phyloP scores from a whole-genome alignment of 2,113 vertebrate species.

The Nanorana parkeri region DNA sequence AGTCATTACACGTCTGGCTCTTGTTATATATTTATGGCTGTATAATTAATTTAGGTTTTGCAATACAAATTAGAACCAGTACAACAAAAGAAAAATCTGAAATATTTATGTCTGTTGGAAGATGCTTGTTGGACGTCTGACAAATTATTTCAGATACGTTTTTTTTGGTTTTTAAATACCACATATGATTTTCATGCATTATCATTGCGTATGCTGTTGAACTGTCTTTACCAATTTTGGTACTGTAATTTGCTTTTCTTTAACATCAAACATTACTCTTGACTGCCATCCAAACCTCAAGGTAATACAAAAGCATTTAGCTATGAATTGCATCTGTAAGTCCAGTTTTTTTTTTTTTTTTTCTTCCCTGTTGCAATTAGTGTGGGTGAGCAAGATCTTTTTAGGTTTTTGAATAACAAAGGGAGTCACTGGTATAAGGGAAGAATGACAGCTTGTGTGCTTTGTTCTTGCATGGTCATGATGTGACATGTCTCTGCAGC shows the following conservation, averaged over 20 bases:
- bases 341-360: background rate
- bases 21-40: background rate
- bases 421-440: background rate
- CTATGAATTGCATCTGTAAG: background rate
- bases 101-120: conserved; percentile 5
- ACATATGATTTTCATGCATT: background rate
- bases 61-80: background rate
- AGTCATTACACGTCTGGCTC: background rate
- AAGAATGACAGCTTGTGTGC: conserved; percentile 10
- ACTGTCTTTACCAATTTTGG: conserved; percentile 25
- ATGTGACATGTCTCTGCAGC: conserved; percentile 4
- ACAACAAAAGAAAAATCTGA: background rate
- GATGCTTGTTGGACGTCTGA: background rate
- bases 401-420: conserved; percentile 9
- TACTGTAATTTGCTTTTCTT: conserved; percentile 10
- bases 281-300: conserved; percentile 24
- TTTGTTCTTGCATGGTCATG: conserved; percentile 22
- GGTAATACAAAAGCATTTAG: background rate
- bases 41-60: conserved; percentile 18
- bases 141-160: background rate
- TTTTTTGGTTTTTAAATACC: background rate
- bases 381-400: background rate
- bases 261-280: conserved; percentile 17
- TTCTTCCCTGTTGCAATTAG: background rate
- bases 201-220: background rate